Evolutionary conservation across 2,797 vertebrate genomes (phyloP).

Genomic region (Basileuterus tristriatus): DNA sequence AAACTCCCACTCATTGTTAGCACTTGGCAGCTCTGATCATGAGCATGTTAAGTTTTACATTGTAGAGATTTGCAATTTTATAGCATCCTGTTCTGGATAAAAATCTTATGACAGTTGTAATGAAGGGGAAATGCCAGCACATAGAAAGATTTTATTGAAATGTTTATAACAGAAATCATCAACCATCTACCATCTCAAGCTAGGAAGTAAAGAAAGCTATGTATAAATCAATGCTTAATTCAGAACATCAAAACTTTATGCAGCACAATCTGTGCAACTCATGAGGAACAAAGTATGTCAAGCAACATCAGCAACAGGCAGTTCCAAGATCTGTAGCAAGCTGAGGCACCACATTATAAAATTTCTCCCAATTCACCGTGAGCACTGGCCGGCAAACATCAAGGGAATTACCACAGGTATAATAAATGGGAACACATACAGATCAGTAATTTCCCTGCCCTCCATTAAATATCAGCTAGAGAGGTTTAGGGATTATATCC

Average conservation of each 20-base stretch:
- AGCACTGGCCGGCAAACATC: background rate
- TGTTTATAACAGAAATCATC: background rate
- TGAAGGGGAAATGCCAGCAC: background rate
- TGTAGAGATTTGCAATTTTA: background rate
- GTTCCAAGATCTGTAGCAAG: background rate
- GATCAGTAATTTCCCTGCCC: background rate
- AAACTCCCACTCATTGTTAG: background rate
- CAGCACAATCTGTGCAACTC: background rate
- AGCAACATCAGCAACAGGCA: background rate
- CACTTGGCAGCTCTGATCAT: background rate
- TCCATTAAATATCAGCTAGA: background rate
- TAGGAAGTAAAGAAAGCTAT: background rate
- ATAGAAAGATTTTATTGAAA: background rate
- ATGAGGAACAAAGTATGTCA: background rate
- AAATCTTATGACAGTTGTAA: background rate
- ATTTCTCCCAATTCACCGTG: background rate
- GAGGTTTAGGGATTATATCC: background rate
- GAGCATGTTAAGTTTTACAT: background rate
- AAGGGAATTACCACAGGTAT: background rate
- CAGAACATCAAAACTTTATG: background rate
- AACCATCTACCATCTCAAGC: background rate
- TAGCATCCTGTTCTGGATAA: background rate
- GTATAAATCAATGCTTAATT: background rate
- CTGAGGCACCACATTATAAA: rapidly evolving
- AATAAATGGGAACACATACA: background rate